A percentile compares a stretch with the other conserved stretches of the same genome.
Evolutionary conservation across 2,888 invertebrate species (phyloP).

Genomic region (Dichetophora obliterata): DNA sequence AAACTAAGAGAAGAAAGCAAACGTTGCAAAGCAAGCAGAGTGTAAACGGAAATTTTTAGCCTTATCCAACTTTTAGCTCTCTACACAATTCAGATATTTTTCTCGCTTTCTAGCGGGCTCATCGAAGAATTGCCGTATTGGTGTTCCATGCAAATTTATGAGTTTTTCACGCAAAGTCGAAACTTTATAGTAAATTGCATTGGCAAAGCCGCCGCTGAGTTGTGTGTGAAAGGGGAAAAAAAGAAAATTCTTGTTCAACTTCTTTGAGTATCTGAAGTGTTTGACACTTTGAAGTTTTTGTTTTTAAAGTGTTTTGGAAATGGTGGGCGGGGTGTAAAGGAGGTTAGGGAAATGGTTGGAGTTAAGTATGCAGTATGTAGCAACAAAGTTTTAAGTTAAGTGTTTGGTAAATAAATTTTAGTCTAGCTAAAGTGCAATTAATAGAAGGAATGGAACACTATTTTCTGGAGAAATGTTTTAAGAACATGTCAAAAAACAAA

Average conservation of each 20-base stretch:
- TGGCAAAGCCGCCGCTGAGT: not conserved
- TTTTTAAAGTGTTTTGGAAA: not conserved
- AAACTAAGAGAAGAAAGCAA: too few relatives aligned
- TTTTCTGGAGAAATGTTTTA: not conserved
- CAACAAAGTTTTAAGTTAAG: not conserved
- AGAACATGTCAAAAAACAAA: too few relatives aligned
- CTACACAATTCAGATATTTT: too few relatives aligned
- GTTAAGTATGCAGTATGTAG: not conserved
- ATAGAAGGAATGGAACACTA: not conserved
- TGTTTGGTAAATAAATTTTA: not conserved
- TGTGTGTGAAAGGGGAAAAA: not conserved
- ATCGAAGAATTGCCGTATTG: not conserved
- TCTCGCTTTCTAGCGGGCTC: too few relatives aligned
- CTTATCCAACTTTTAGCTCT: too few relatives aligned
- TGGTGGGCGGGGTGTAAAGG: not conserved
- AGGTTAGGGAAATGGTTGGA: not conserved
- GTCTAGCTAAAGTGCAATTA: not conserved
- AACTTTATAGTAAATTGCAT: constrained; percentile 18
- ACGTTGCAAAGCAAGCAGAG: too few relatives aligned
- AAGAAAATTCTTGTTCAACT: constrained; percentile 5
- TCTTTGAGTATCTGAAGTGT: not conserved
- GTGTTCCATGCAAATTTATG: constrained; percentile 24
- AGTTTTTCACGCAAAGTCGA: constrained; percentile 17
- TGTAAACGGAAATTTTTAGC: too few relatives aligned
- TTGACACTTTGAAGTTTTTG: not conserved